These are phyloP conservation scores for Micrasema minimum DNA, from an alignment of 1,140 invertebrate species.

Conservation along the genomic window DNA sequence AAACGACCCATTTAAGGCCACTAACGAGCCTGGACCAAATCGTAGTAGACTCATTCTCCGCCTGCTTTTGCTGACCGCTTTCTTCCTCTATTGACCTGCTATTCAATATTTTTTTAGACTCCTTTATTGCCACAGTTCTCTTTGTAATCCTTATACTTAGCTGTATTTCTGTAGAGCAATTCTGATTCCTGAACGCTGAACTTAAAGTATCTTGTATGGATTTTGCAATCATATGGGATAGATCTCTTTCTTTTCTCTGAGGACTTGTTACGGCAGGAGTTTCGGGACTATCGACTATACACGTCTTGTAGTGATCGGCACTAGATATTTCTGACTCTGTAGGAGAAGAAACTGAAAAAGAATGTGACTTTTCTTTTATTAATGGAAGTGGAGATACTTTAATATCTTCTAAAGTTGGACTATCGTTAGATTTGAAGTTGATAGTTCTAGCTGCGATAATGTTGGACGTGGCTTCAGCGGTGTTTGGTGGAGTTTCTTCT, in stretches of 20 bases:
- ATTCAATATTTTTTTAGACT: conserved; percentile 34
- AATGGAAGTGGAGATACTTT: conserved; percentile 20
- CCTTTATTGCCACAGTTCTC: conserved; percentile 58
- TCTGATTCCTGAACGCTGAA: conserved; percentile 58
- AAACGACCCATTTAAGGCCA: conserved; percentile 51
- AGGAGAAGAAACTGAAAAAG: conserved; percentile 10
- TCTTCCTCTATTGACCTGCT: not conserved
- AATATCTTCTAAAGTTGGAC: conserved; percentile 53
- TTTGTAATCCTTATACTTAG: conserved; percentile 65
- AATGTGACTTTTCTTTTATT: conserved; percentile 15
- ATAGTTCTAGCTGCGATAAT: conserved; percentile 60
- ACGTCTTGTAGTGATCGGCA: conserved; percentile 42
- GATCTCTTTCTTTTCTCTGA: conserved; percentile 18
- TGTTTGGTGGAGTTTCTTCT: conserved; percentile 59
- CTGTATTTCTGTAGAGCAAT: conserved; percentile 63
- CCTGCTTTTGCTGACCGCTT: conserved; percentile 24
- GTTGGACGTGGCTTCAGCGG: conserved; percentile 55
- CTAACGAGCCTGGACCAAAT: conserved; percentile 50
- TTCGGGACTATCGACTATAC: conserved; percentile 12
- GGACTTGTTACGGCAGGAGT: not conserved
- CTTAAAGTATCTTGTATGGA: conserved; percentile 61
- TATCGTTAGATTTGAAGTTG: conserved; percentile 62
- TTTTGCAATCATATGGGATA: conserved; percentile 59
- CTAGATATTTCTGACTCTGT: conserved; percentile 38
- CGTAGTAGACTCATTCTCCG: conserved; percentile 48